Base-by-base conservation (phyloP, 2,888 invertebrate genomes). In the Ferrisia virgata region DNA sequence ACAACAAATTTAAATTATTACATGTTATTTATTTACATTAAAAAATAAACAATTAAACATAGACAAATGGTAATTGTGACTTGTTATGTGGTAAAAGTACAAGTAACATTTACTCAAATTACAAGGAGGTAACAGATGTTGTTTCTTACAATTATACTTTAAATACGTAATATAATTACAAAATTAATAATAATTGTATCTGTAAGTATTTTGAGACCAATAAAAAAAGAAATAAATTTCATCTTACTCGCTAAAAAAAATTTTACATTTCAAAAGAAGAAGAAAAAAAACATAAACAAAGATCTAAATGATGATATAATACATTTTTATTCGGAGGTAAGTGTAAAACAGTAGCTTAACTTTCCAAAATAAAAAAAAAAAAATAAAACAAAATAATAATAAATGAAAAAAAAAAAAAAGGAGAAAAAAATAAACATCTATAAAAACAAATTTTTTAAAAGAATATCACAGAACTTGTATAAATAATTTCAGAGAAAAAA, bases 1-100 rank as follows among this genome's bases (percentile, higher is more conserved):
- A 53, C n/a, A 53, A 25, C 36, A 1, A 58, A 18, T 18, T 82
- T 40, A 83, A 83, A 83, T 83, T 76, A 83, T 83, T 83, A 83
- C 83, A 83, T 83, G 83, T 83, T 83, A 83, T 83, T 83, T 83
- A 83, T 83, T 83, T 83, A 83, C 83, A 83, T 83, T 83, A 83
- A 83, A 83, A 83, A 83, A 83, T 83, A 83, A 83, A 83, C 83
- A 83, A 83, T 76, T 83, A 83, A 83, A 83, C 83, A 43, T 83
- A 83, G 83, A 83, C 72, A 83, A 83, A 83, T 83, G 83, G 83
- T 83, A 83, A 83, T 83, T 83, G 83, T 83, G 83, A 83, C 83
- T 83, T 83, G 83, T 83, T 83, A 83, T 83, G 83, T 83, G 83
- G 83, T 83, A 83, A 83, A 83, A 83, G 76, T 83, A 83, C 83